Conservation (phyloP, 2,888 invertebrate species). For the Chelonus formosanus region DNA sequence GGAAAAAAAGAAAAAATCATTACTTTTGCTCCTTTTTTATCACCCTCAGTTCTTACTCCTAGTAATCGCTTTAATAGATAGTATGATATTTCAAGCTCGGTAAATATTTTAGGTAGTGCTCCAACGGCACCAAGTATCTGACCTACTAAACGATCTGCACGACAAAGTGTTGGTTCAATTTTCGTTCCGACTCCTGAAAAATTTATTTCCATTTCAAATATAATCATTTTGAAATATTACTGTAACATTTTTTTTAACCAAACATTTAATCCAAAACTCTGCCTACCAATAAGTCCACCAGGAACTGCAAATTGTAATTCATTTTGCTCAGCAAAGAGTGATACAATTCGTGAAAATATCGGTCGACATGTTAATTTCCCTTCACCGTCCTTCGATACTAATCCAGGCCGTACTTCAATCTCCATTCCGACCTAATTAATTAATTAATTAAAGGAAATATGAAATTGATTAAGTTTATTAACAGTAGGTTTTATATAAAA, state of each 20-base stretch:
- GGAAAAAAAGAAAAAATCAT: constrained; percentile 27
- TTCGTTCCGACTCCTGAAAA: constrained; percentile 89
- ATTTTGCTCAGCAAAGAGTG: constrained; percentile 97
- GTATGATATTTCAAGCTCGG: constrained; percentile 97
- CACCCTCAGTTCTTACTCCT: constrained; percentile 98
- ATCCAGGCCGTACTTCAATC: constrained; percentile 97
- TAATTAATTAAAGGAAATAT: too few relatives aligned
- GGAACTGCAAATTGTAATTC: constrained; percentile 98
- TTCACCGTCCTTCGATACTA: constrained; percentile 96
- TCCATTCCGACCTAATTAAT: constrained; percentile 86
- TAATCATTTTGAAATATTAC: neutral
- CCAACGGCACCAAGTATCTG: constrained; percentile 94
- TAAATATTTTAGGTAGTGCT: constrained; percentile 95
- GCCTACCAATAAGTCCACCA: constrained; percentile 92
- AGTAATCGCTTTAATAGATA: constrained; percentile 93
- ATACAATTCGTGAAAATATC: constrained; percentile 96
- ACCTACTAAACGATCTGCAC: constrained; percentile 98
- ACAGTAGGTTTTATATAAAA: neutral
- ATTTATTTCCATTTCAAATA: neutral
- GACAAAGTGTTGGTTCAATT: constrained; percentile 98
- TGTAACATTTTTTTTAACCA: neutral
- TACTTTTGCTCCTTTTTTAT: constrained; percentile 97
- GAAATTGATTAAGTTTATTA: too few relatives aligned
- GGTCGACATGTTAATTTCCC: constrained; percentile 96
- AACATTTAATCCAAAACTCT: neutral